phyloP scores from a whole-genome alignment of 1,140 invertebrate genomes.

The Aporrectodea caliginosa region DNA sequence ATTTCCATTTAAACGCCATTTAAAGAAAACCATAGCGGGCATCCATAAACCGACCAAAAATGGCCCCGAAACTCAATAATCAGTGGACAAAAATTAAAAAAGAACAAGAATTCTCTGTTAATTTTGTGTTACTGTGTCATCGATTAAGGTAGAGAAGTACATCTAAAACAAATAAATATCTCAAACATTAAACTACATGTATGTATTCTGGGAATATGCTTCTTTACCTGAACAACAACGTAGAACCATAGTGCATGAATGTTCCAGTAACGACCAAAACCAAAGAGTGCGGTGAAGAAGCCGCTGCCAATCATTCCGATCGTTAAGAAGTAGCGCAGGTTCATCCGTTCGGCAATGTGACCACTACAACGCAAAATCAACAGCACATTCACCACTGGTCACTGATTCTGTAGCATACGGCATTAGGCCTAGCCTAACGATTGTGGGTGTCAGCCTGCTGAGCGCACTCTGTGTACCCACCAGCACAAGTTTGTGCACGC shows the following conservation, averaged over 20 bases:
- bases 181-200: no score
- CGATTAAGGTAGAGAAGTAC: no score
- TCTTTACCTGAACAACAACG: conserved; percentile 73
- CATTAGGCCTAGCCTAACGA: no score
- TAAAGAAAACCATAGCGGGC: no score
- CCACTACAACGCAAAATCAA: no score
- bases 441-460: no score
- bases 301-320: conserved; percentile 87
- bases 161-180: no score
- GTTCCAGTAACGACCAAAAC: conserved; percentile 73
- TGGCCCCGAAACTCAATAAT: neutral
- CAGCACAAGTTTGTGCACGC: no score
- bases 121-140: no score
- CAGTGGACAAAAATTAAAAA: neutral
- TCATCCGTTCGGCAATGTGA: conserved; percentile 84
- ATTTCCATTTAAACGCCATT: neutral
- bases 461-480: no score
- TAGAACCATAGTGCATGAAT: conserved; percentile 84
- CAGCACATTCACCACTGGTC: no score
- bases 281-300: conserved; percentile 82
- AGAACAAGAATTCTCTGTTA: neutral
- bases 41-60: neutral
- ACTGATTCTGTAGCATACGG: no score
- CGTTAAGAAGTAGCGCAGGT: conserved; percentile 82
- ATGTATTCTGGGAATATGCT: neutral